Conservation (phyloP, 2,888 invertebrate genomes). For the Antheraea assamensis region DNA sequence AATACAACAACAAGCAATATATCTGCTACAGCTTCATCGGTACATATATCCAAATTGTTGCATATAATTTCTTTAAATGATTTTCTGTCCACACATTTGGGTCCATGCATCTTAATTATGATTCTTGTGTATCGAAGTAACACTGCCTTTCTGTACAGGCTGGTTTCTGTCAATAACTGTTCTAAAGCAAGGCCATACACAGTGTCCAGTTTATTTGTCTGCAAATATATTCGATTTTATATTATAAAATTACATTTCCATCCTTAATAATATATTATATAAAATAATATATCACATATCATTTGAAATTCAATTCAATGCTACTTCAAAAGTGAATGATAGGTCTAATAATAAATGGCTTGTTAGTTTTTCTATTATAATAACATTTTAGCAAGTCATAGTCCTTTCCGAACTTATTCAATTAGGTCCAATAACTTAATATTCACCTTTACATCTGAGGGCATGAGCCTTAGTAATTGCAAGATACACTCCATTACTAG, state of each 20-base stretch:
- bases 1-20: slow-evolving; percentile 57
- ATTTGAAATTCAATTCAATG: no score
- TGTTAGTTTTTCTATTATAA: no score
- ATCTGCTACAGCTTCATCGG: slow-evolving; percentile 54
- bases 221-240: slow-evolving; percentile 35
- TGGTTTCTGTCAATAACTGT: slow-evolving; percentile 59
- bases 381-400: neutral
- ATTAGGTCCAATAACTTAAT: neutral
- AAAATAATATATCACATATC: no score
- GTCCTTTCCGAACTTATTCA: neutral
- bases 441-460: slow-evolving; percentile 55
- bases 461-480: slow-evolving; percentile 51
- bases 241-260: no score
- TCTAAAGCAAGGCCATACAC: slow-evolving; percentile 53
- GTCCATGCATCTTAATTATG: slow-evolving; percentile 55
- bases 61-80: slow-evolving; percentile 55
- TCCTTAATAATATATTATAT: no score
- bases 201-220: slow-evolving; percentile 58
- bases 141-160: slow-evolving; percentile 60
- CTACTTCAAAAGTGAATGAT: no score
- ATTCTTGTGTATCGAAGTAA: slow-evolving; percentile 54
- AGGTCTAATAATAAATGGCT: no score
- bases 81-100: slow-evolving; percentile 58
- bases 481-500: slow-evolving; percentile 51
- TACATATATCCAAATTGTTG: slow-evolving; percentile 63